Base-by-base conservation (phyloP, 2,888 invertebrate genomes). In the Cremastinae sp. region DNA sequence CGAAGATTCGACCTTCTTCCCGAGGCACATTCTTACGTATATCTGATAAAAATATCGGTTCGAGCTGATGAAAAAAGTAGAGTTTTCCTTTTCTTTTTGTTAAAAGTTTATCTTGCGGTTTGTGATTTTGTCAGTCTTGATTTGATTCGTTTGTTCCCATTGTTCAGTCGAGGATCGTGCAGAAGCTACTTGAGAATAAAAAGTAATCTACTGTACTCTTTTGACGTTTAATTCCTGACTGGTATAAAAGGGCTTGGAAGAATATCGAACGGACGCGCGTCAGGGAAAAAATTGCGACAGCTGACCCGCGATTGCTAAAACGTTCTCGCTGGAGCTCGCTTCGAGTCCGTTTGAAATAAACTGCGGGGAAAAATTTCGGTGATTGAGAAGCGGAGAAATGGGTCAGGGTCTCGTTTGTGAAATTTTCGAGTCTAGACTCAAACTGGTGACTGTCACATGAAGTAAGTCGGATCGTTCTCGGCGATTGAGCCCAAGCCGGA, bases 381-480 rank as follows among this genome's bases (percentile, higher is more conserved):
- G 14, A 64, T 10, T 12, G 18, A 64, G 18, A 38, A 64, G n/a
- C 28, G 22, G 18, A 28, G 43, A 64, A 59, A 59, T 20, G 8
- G 14, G 36, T 59, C 20, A 8, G 14, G n/a, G 1, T 34, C 12
- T 51, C 51, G 16, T 54, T 9, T 20, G 10, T 51, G 5, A 9
- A 5, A 22, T 51, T 22, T 10, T 51, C 10, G 34, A 56, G 3
- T 47, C n/a, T 8, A 12, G 8, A 18, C 7, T 54, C 49, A 49
- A 28, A 41, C 45, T 38, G 71, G 28, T 53, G 73, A 51, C 43
- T 61, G 83, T 86, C 83, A 88, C 78, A 87, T 88, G 79, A 87
- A 87, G 79, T 86, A 87, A 72, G 85, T 80, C 54, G 87, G 84
- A 80, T 89, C 87, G 75, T 87, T 85, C 79, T 89, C 88, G 72